A percentile compares a stretch with the other conserved stretches of the same genome.
Evolutionary conservation across 1,140 invertebrate genomes (phyloP).

Genomic region (Limonius californicus): DNA sequence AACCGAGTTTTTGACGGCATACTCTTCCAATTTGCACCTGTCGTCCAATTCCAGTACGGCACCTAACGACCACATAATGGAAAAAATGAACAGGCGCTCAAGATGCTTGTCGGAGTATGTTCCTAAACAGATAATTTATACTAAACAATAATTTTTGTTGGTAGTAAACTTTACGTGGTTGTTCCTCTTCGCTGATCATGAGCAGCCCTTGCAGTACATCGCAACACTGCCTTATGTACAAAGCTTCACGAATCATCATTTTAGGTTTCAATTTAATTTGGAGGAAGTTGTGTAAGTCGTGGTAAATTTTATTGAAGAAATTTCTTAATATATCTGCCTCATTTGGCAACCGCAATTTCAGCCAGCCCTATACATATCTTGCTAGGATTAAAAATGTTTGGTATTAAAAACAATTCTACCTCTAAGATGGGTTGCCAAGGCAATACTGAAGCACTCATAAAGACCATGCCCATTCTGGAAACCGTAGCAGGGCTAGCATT

Average conservation of each 20-base stretch:
- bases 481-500: slow-evolving; percentile 92
- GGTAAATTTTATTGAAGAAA: slow-evolving; percentile 76
- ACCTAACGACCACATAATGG: slow-evolving; percentile 85
- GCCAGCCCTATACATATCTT: slow-evolving; percentile 60
- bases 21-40: slow-evolving; percentile 69
- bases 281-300: slow-evolving; percentile 66
- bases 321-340: slow-evolving; percentile 63
- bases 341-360: slow-evolving; percentile 58
- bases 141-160: too few species aligned
- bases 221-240: slow-evolving; percentile 70
- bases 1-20: slow-evolving; percentile 60
- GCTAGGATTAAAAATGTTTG: too few species aligned
- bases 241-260: slow-evolving; percentile 80
- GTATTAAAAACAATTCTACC: too few species aligned
- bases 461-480: slow-evolving; percentile 90
- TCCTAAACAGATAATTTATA: not conserved
- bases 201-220: slow-evolving; percentile 68
- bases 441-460: slow-evolving; percentile 82
- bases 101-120: slow-evolving; percentile 54
- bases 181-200: slow-evolving; percentile 32
- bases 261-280: slow-evolving; percentile 71
- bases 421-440: slow-evolving; percentile 61
- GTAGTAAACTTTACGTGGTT: slow-evolving; percentile 35
- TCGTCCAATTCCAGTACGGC: slow-evolving; percentile 77
- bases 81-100: slow-evolving; percentile 70